Conservation (phyloP, 1,140 invertebrate species). For the Trialeurodes vaporariorum region DNA sequence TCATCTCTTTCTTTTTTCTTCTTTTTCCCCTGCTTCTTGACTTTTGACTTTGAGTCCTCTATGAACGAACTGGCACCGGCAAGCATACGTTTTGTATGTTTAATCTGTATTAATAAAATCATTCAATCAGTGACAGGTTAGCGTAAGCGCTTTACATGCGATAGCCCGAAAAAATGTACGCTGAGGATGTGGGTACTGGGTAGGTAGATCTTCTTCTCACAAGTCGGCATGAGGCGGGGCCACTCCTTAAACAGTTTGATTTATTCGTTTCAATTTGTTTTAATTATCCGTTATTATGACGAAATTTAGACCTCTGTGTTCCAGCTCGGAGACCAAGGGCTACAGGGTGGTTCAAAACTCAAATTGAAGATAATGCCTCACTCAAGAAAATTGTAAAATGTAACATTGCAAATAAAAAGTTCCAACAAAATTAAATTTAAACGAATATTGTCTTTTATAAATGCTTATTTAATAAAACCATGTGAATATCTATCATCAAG, state of each 20-base stretch:
- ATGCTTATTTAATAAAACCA: background rate
- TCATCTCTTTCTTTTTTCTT: background rate
- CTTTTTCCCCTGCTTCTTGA: background rate
- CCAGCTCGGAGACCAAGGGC: background rate
- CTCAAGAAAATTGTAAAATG: background rate
- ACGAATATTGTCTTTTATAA: background rate
- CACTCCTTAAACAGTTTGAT: background rate
- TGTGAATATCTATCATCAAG: background rate
- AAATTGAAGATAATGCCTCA: background rate
- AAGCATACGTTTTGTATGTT: background rate
- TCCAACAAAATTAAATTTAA: background rate
- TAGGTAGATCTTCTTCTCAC: background rate
- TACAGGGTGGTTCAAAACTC: background rate
- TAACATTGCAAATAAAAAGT: background rate
- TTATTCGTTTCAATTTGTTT: background rate
- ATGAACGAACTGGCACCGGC: too few relatives aligned
- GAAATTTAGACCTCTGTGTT: background rate
- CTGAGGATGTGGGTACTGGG: background rate
- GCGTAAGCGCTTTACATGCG: background rate
- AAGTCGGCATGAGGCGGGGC: background rate
- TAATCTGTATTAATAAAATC: background rate
- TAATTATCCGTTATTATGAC: slow-evolving; percentile 1
- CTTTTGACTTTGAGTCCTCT: background rate
- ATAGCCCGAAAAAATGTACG: background rate
- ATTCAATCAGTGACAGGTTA: background rate